A percentile compares a stretch with the other conserved stretches of the same genome.
These are phyloP conservation scores for Metacarcinus magister DNA, from an alignment of 2,888 invertebrate species.

Conservation along the genomic window DNA sequence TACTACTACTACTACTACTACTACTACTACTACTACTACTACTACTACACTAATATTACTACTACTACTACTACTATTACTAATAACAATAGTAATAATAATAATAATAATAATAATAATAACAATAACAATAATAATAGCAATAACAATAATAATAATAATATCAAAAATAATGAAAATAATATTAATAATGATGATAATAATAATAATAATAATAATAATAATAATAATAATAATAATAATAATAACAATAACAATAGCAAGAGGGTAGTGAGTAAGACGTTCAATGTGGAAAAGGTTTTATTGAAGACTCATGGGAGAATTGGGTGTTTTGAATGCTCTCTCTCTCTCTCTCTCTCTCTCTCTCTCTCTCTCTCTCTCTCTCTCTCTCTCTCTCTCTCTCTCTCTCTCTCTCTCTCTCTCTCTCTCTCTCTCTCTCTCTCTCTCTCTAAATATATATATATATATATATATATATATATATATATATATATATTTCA, in stretches of 20 bases:
- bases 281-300: background rate
- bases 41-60: too few relatives aligned
- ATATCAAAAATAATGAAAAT: too few relatives aligned
- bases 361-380: too few relatives aligned
- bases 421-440: too few relatives aligned
- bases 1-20: background rate
- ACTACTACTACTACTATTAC: too few relatives aligned
- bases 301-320: background rate
- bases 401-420: too few relatives aligned
- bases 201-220: background rate
- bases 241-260: background rate
- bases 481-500: too few relatives aligned
- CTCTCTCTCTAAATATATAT: background rate
- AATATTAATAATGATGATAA: too few relatives aligned
- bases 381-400: too few relatives aligned
- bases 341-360: too few relatives aligned
- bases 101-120: background rate
- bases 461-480: too few relatives aligned
- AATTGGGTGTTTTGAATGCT: background rate
- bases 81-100: too few relatives aligned
- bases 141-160: background rate
- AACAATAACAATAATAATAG: background rate
- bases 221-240: background rate
- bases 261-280: background rate
- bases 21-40: conserved; percentile 37